Evolutionary conservation across 2,113 vertebrate species (phyloP).

Genomic region (Setophaga coronata): DNA sequence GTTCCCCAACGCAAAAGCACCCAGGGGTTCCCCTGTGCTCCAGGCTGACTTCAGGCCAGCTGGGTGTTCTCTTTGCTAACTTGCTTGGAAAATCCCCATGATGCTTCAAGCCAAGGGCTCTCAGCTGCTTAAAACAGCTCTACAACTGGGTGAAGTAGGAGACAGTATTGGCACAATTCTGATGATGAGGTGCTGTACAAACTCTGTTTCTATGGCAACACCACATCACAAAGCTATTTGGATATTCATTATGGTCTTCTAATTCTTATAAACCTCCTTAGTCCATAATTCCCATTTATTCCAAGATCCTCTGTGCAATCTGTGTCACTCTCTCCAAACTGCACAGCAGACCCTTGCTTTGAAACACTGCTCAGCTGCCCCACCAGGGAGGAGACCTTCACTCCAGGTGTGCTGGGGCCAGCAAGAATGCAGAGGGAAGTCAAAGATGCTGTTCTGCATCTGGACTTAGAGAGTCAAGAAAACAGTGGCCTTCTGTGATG

Average conservation of each 20-base stretch:
- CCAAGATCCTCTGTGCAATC: background rate
- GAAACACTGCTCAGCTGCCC: background rate
- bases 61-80: background rate
- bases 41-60: background rate
- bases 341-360: accelerated
- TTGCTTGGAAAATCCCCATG: background rate
- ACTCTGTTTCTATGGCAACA: constrained; percentile 31
- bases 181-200: background rate
- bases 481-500: background rate
- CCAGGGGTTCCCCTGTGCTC: background rate
- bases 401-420: background rate
- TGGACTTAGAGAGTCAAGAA: background rate
- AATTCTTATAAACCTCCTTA: background rate
- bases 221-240: background rate
- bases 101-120: background rate
- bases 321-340: accelerated
- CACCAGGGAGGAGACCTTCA: background rate
- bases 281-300: background rate
- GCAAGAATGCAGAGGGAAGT: background rate
- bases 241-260: background rate
- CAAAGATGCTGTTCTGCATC: background rate
- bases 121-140: constrained; percentile 2
- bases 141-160: background rate
- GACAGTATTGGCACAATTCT: background rate
- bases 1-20: accelerated